Conservation (phyloP, 1,140 invertebrate genomes). For the Drosophila setifemur region DNA sequence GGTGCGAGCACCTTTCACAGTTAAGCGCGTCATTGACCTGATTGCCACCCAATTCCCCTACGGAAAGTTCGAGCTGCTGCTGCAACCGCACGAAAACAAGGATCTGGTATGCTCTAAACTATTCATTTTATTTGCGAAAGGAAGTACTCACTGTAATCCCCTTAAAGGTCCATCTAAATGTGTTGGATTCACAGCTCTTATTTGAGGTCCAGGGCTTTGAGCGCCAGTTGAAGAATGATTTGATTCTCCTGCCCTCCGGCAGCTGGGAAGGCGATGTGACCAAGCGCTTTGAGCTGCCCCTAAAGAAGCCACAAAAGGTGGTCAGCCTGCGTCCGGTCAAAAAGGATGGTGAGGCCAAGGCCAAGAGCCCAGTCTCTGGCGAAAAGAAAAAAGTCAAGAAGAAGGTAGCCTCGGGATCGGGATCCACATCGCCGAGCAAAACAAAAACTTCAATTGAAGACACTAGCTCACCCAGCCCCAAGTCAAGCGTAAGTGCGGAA, state of each 20-base stretch:
- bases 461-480: background rate
- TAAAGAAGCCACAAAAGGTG: conserved; percentile 38
- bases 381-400: conserved; percentile 53
- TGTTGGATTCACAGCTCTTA: conserved; percentile 40
- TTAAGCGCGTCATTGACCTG: conserved; percentile 83
- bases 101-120: conserved; percentile 44
- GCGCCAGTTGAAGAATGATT: conserved; percentile 58
- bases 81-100: conserved; percentile 68
- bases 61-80: conserved; percentile 83
- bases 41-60: conserved; percentile 84
- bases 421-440: conserved; percentile 25
- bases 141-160: background rate
- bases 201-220: conserved; percentile 69
- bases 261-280: conserved; percentile 67
- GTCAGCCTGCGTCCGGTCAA: conserved; percentile 16
- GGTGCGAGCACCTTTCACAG: conserved; percentile 83
- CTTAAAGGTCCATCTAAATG: conserved; percentile 67
- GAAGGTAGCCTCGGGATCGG: conserved; percentile 10
- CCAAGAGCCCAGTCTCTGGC: conserved; percentile 37
- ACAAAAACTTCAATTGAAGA: conserved; percentile 5
- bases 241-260: conserved; percentile 62
- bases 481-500: background rate
- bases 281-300: conserved; percentile 65
- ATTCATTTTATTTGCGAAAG: background rate
- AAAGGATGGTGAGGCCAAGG: conserved; percentile 44